Evolutionary conservation across 2,113 vertebrate species (phyloP).

Genomic region (Tympanuchus pallidicinctus): DNA sequence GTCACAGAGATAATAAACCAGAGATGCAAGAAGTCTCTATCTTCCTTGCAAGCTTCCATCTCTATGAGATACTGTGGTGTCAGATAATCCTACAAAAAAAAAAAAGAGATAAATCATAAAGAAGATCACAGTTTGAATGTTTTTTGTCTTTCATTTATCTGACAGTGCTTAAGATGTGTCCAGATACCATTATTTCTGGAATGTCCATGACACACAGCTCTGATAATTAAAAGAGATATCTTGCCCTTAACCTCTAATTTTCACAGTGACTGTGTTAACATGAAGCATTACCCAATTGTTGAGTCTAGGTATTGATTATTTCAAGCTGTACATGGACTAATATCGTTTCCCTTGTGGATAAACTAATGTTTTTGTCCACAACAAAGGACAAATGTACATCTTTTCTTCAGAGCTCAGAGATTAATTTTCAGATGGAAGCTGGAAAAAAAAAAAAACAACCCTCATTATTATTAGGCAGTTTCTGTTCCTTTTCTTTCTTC

Average conservation of each 20-base stretch:
- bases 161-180: slow-evolving; percentile 4
- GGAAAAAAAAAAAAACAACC: slow-evolving; percentile 12
- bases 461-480: not conserved
- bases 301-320: slow-evolving; percentile 70
- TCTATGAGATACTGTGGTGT: not conserved
- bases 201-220: slow-evolving; percentile 9
- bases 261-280: slow-evolving; percentile 47
- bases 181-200: slow-evolving; percentile 31
- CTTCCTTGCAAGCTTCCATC: not conserved
- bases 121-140: not conserved
- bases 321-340: slow-evolving; percentile 46
- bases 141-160: slow-evolving; percentile 6
- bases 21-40: not conserved
- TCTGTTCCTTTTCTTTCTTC: not conserved
- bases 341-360: slow-evolving; percentile 50
- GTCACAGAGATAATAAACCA: not conserved
- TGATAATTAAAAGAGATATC: slow-evolving; percentile 71
- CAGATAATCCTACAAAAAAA: slow-evolving; percentile 31
- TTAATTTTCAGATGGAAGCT: slow-evolving; percentile 51
- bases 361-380: slow-evolving; percentile 37
- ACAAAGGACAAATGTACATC: slow-evolving; percentile 50
- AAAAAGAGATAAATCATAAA: not conserved
- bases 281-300: slow-evolving; percentile 48
- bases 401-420: slow-evolving; percentile 44
- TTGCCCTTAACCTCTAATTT: slow-evolving; percentile 45